A percentile compares a stretch with the other conserved stretches of the same genome.
Conservation (phyloP, 1,140 invertebrate species). For the Metaphire vulgaris region DNA sequence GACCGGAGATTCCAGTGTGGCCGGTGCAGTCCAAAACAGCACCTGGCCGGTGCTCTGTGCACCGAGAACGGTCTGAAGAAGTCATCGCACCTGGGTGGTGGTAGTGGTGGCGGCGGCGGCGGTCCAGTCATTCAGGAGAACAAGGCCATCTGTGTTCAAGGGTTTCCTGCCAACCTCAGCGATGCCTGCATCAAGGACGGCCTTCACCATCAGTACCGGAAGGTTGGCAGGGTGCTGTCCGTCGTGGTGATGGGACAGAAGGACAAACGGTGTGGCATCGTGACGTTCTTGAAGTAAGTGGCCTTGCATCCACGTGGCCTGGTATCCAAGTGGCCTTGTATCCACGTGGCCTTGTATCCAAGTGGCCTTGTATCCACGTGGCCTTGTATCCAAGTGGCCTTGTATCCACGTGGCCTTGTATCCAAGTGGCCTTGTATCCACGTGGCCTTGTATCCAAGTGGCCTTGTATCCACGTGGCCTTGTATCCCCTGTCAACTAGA, state of each 20-base stretch:
- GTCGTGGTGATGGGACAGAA: conserved; percentile 79
- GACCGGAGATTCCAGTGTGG: not conserved
- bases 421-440: too few species aligned
- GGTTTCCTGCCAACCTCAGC: conserved; percentile 14
- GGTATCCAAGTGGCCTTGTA: too few species aligned
- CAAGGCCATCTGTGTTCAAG: conserved; percentile 11
- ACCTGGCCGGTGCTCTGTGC: too few species aligned
- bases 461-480: too few species aligned
- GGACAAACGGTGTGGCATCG: conserved; percentile 74
- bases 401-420: too few species aligned
- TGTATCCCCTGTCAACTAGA: too few species aligned
- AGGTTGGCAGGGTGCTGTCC: conserved; percentile 92
- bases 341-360: too few species aligned
- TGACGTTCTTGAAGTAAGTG: conserved; percentile 80
- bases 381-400: too few species aligned
- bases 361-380: too few species aligned
- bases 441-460: too few species aligned
- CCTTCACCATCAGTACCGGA: conserved; percentile 96
- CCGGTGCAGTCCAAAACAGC: not conserved
- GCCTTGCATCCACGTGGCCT: too few species aligned
- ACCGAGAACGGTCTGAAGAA: not conserved
- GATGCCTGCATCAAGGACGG: conserved; percentile 88
- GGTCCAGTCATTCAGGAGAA: not conserved
- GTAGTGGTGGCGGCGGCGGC: not conserved
- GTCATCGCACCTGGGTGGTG: too few species aligned